Conservation (phyloP, 1,140 invertebrate genomes). For the Caerostris extrusa region DNA sequence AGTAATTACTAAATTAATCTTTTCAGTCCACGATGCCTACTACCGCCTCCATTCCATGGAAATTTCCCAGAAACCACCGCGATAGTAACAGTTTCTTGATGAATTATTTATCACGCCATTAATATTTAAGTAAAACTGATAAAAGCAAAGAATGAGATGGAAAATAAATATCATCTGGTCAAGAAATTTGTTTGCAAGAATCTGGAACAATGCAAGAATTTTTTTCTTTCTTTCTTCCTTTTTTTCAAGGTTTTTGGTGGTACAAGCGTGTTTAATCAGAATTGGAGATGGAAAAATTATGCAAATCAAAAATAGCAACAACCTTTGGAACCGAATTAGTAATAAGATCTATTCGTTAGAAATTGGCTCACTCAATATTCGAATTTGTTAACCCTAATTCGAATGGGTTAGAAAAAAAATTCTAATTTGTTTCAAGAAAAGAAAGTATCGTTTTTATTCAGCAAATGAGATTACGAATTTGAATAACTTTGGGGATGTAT, state of each 20-base stretch:
- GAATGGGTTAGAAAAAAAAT: background rate
- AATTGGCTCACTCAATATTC: background rate
- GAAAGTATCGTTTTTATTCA: background rate
- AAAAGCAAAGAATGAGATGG: background rate
- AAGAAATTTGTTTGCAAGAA: background rate
- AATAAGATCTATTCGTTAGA: background rate
- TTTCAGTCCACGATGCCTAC: background rate
- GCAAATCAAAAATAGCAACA: background rate
- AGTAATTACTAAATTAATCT: constrained; percentile 9
- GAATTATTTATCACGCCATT: background rate
- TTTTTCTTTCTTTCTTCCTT: no score
- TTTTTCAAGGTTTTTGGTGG: background rate
- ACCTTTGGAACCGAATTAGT: background rate
- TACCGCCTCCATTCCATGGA: background rate
- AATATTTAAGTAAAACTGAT: background rate
- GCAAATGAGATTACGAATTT: background rate
- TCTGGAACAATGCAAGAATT: background rate
- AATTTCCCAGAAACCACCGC: background rate
- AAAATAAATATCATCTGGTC: background rate
- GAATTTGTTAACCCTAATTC: background rate
- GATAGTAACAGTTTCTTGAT: background rate
- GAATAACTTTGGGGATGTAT: background rate
- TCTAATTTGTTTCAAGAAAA: background rate
- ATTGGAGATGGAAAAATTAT: background rate
- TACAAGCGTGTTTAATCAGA: background rate